Conservation (phyloP, 2,797 vertebrate species). For the Ambastaia sidthimunki region DNA sequence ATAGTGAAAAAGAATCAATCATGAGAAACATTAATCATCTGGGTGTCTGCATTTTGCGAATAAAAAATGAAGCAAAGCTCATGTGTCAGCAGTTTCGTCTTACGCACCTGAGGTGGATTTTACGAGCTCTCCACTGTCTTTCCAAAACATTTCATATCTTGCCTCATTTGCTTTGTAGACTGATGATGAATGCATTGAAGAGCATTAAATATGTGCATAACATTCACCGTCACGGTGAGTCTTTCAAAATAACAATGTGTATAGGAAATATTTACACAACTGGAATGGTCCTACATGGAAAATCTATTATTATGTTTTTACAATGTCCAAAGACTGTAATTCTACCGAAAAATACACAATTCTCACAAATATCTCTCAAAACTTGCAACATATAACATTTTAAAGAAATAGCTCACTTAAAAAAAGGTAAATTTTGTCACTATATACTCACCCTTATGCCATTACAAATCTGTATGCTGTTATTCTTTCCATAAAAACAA, state of each 20-base stretch:
- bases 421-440: too few relatives aligned
- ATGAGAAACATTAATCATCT: slow-evolving; percentile 47
- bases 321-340: background rate
- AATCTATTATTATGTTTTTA: background rate
- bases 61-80: slow-evolving; percentile 38
- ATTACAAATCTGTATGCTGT: background rate
- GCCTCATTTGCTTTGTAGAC: slow-evolving; percentile 32
- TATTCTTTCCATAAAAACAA: background rate
- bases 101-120: slow-evolving; percentile 24
- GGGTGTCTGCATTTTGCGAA: slow-evolving; percentile 49
- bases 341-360: background rate
- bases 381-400: background rate
- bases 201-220: slow-evolving; percentile 24
- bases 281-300: background rate
- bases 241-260: slow-evolving; percentile 14
- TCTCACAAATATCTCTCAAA: background rate
- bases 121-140: slow-evolving; percentile 47
- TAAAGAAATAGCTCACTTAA: background rate
- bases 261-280: background rate
- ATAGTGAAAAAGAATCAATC: slow-evolving; percentile 39
- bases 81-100: slow-evolving; percentile 46
- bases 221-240: background rate
- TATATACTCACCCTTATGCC: background rate
- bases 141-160: slow-evolving; percentile 33
- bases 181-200: slow-evolving; percentile 30